phyloP scores from a whole-genome alignment of 2,113 vertebrate species.

The Murina feae region DNA sequence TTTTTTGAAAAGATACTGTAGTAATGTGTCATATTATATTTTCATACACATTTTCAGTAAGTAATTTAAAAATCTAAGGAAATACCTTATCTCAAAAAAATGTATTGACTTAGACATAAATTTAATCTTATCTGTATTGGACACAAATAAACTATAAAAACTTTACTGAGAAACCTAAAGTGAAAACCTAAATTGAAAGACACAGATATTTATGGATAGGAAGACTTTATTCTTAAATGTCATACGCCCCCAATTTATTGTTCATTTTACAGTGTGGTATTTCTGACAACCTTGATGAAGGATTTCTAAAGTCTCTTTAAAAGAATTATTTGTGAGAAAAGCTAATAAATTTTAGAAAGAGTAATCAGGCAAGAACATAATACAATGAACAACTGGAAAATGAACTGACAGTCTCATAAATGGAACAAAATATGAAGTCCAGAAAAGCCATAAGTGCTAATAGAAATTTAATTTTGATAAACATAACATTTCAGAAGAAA shows the following conservation, averaged over 20 bases:
- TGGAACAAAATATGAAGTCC: background rate
- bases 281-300: conserved; percentile 9
- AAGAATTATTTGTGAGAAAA: background rate
- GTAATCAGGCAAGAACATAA: background rate
- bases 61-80: background rate
- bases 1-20: background rate
- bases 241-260: background rate
- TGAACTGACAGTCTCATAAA: background rate
- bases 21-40: background rate
- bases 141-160: background rate
- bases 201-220: background rate
- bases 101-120: background rate
- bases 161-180: background rate
- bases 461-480: conserved; percentile 21
- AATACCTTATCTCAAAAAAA: background rate
- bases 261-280: background rate
- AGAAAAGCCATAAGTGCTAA: background rate
- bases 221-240: background rate
- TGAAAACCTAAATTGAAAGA: conserved; percentile 28
- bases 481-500: conserved; percentile 10
- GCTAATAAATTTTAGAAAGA: background rate
- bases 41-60: background rate
- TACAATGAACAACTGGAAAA: background rate
- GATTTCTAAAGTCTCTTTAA: conserved; percentile 7
- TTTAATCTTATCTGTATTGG: background rate